These are phyloP conservation scores for Stenodema calcarata DNA, from an alignment of 2,888 invertebrate genomes.

Conservation along the genomic window DNA sequence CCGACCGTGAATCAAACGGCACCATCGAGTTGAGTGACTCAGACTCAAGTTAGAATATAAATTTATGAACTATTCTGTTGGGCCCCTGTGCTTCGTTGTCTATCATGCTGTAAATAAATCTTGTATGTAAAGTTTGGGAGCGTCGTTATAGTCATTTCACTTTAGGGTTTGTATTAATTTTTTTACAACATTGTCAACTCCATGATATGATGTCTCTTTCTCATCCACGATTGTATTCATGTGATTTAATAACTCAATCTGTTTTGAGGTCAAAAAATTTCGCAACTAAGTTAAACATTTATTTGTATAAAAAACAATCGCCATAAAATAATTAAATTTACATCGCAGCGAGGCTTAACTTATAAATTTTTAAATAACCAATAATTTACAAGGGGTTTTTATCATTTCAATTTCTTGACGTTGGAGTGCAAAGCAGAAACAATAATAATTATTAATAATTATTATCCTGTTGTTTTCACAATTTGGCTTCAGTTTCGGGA, in stretches of 20 bases:
- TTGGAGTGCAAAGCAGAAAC: neutral
- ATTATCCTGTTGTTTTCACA: neutral
- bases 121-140: neutral
- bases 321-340: neutral
- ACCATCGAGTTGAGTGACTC: neutral
- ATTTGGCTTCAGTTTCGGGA: slow-evolving; percentile 36
- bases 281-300: neutral
- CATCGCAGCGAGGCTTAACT: neutral
- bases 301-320: neutral
- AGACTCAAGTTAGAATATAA: neutral
- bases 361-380: neutral
- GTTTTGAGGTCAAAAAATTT: neutral
- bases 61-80: neutral
- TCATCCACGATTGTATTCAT: no score
- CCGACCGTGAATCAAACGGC: neutral
- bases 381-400: neutral
- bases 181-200: neutral
- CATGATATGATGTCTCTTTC: neutral
- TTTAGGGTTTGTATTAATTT: neutral
- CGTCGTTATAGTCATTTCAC: neutral
- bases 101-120: neutral
- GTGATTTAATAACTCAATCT: no score
- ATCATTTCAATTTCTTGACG: neutral
- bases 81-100: neutral
- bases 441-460: no score